These are phyloP conservation scores for Sericinus montela DNA, from an alignment of 2,888 invertebrate genomes.

Conservation along the genomic window DNA sequence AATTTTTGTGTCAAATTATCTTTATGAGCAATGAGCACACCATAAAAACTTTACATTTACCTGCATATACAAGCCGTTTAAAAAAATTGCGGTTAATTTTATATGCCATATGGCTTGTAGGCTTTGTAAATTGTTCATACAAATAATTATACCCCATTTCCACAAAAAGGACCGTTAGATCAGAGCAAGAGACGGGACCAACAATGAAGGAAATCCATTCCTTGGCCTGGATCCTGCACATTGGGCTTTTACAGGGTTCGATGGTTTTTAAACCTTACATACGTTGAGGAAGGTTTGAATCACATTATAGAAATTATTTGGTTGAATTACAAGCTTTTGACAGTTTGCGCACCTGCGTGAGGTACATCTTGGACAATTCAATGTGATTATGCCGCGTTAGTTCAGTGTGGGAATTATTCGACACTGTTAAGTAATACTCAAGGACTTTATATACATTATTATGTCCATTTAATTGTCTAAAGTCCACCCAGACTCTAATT, in stretches of 20 bases:
- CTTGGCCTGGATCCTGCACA: conserved; percentile 19
- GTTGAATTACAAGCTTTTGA: background rate
- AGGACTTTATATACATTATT: no score
- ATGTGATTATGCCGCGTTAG: conserved; percentile 48
- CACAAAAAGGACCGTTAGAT: conserved; percentile 17
- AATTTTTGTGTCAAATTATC: no score
- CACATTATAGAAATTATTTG: background rate
- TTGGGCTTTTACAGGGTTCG: conserved; percentile 21
- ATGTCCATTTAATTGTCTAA: no score
- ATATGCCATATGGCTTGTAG: no score
- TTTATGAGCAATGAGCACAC: no score
- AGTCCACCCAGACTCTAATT: no score
- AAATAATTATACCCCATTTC: conserved; percentile 2
- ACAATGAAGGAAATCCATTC: conserved; percentile 11
- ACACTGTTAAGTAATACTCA: no score
- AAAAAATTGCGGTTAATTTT: no score
- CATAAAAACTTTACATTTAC: no score
- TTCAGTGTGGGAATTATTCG: conserved; percentile 51
- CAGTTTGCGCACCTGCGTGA: conserved; percentile 53
- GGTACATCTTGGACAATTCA: conserved; percentile 34
- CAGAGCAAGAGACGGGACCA: conserved; percentile 11
- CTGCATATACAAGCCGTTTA: no score
- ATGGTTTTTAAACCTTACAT: conserved; percentile 20
- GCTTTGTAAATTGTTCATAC: background rate
- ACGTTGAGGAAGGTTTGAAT: background rate